These are phyloP conservation scores for Drosophila lutescens DNA, from an alignment of 2,888 invertebrate genomes.

Conservation along the genomic window DNA sequence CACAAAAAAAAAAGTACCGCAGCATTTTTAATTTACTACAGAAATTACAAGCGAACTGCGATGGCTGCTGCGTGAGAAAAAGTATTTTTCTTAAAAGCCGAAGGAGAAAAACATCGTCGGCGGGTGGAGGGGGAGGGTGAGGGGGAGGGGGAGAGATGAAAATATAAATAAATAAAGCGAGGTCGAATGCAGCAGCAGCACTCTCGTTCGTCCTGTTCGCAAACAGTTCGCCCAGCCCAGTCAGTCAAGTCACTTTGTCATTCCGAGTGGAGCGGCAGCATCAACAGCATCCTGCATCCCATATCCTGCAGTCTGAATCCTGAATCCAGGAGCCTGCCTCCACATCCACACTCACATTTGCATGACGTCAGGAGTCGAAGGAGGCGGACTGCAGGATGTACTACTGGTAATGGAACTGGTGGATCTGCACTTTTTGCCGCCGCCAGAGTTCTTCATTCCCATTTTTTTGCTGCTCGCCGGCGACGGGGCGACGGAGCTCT, in stretches of 20 bases:
- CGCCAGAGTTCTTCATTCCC: constrained; percentile 44
- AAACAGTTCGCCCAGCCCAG: constrained; percentile 42
- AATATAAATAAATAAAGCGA: constrained; percentile 80
- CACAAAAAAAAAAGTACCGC: constrained; percentile 59
- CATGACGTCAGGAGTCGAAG: constrained; percentile 77
- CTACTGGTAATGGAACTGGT: constrained; percentile 5
- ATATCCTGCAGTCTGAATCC: constrained; percentile 2
- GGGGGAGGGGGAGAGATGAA: constrained; percentile 50
- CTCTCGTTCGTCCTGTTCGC: constrained; percentile 36
- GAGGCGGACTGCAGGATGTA: constrained; percentile 18
- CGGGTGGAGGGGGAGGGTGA: constrained; percentile 5
- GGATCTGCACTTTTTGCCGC: constrained; percentile 43
- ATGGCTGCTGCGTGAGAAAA: constrained; percentile 55
- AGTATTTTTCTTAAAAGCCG: constrained; percentile 56
- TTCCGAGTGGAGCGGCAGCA: constrained; percentile 54
- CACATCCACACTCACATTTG: constrained; percentile 57
- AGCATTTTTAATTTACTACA: constrained; percentile 77
- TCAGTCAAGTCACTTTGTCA: constrained; percentile 78
- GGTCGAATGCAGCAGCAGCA: constrained; percentile 66
- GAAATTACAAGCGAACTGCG: constrained; percentile 60
- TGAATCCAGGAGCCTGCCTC: constrained; percentile 9
- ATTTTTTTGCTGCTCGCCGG: constrained; percentile 41
- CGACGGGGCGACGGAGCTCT: constrained; percentile 46
- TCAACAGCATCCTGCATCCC: constrained; percentile 39
- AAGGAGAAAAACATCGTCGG: constrained; percentile 37